These are phyloP conservation scores for Drosophila mimica DNA, from an alignment of 2,888 invertebrate species.

Conservation along the genomic window DNA sequence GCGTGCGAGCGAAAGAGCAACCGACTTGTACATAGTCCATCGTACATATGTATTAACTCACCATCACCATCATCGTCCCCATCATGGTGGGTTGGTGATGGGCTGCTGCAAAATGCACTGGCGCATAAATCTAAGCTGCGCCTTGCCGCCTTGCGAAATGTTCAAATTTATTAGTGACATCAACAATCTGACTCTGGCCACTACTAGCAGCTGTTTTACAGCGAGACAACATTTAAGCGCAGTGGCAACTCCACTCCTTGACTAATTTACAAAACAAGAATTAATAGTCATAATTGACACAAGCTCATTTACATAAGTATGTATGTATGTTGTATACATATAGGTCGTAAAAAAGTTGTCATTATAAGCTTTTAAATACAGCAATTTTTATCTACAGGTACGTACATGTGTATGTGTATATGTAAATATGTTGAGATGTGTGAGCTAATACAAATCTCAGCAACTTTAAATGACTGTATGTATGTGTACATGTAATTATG, in stretches of 20 bases:
- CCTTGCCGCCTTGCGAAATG: slow-evolving; percentile 28
- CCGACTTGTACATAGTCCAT: slow-evolving; percentile 58
- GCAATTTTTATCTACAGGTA: slow-evolving; percentile 23
- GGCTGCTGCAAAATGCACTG: slow-evolving; percentile 52
- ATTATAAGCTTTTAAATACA: slow-evolving; percentile 41
- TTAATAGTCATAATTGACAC: slow-evolving; percentile 48
- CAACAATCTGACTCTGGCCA: slow-evolving; percentile 16
- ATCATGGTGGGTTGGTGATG: slow-evolving; percentile 38
- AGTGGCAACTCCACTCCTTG: slow-evolving; percentile 49
- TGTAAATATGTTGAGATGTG: slow-evolving; percentile 25
- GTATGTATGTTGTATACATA: slow-evolving; percentile 2
- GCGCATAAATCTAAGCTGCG: slow-evolving; percentile 63
- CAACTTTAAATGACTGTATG: slow-evolving; percentile 8
- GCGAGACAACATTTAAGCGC: slow-evolving; percentile 26
- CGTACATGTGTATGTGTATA: not conserved
- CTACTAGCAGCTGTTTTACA: slow-evolving; percentile 38
- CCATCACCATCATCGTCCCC: slow-evolving; percentile 42
- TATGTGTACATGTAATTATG: slow-evolving; percentile 19
- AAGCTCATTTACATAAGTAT: slow-evolving; percentile 37
- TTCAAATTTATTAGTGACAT: slow-evolving; percentile 61
- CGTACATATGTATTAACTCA: slow-evolving; percentile 71
- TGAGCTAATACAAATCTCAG: slow-evolving; percentile 43
- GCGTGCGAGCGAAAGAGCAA: slow-evolving; percentile 44
- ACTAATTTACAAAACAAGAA: slow-evolving; percentile 50
- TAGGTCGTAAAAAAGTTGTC: slow-evolving; percentile 46